Base-by-base conservation (phyloP, 2,113 vertebrate genomes). In the Bos javanicus region DNA sequence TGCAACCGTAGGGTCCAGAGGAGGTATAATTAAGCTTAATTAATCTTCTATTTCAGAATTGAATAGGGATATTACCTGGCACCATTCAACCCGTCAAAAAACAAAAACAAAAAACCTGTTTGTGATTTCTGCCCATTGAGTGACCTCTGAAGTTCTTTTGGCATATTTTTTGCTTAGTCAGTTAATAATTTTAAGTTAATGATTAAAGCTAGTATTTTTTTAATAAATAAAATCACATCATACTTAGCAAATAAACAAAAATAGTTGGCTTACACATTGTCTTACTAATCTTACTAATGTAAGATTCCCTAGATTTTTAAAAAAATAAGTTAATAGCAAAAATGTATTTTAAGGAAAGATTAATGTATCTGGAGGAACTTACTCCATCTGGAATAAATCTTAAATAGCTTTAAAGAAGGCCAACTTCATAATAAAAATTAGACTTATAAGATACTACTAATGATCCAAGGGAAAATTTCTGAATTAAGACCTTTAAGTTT, bases 321-420 rank as follows among this genome's bases (percentile, higher is more conserved):
- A 56, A 39, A 83, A 84, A 52, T 30, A 60, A 76, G 23, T 81
- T 82, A 80, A 78, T 39, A 88, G 54, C 52, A 95, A 96, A 89
- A 91, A 57, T 39, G 33, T 91, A 96, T 90, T 90, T 96, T 95
- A 96, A 89, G 48, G 50, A 92, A 94, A 94, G 59, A 92, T 1
- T 60, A 85, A 94, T 33, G 95, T 87, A 74, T 64, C 89, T 93
- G 83, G 71, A 95, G 52, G 54, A 60, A 43, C 36, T 81, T 87
- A 57, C 3, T 67, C 7, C 7, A 96, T 33, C 28, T 89, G 84
- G 43, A 96, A 86, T 36, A 74, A 62, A 95, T 54, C 92, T 76
- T 76, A 92, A 97, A 54, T 36, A 50, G 87, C 26, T 93, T 94
- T 94, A 95, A 91, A 92, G 80, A 92, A 64, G 50, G 25, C 10